Base-by-base conservation (phyloP, 2,888 invertebrate species). In the Ephialtes manifestator region DNA sequence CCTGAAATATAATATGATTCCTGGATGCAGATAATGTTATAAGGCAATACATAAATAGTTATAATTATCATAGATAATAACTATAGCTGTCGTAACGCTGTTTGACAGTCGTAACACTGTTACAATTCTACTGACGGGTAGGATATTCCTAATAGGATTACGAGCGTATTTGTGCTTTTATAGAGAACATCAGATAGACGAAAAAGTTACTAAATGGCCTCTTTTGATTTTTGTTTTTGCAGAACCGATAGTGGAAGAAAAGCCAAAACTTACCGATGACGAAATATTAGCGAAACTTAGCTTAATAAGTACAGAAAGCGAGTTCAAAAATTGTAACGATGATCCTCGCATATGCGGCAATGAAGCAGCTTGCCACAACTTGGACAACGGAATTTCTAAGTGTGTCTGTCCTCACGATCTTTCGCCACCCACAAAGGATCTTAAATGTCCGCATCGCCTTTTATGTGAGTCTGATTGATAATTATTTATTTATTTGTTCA, bases 381-480 rank as follows among this genome's bases (percentile, higher is more conserved):
- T 94, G 87, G 92, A 94, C 74, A 95, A 95, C 84, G 94, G 93
- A 81, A 94, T 94, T 5, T 96, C 96, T 89, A 95, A 94, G 71
- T 97, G 97, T 91, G 94, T 96, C 4, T 97, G 97, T 91, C 96
- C 97, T 0, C 96, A 96, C 88, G 96, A 96, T 89, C 95, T 95
- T n/a, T 94, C 95, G 67, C 95, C 95, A 0, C 96, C 96, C 11
- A 96, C 96, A 28, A 93, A 94, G 31, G 96, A 96, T 89, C 95
- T 95, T 87, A 95, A 95, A 87, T 96, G 96, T 89, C 96, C 96
- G 4, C 95, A 94, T 87, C 95, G 96, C 85, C 94, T 95, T 80
- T 96, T 95, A 92, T 96, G 96, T 96, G 93, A 93, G 87, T 39
- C 5, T 0, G 11, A 46, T 43, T 48, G 20, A 28, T 58, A 35